phyloP scores from a whole-genome alignment of 2,797 vertebrate genomes.

The Enteromius afrohamiltoni region DNA sequence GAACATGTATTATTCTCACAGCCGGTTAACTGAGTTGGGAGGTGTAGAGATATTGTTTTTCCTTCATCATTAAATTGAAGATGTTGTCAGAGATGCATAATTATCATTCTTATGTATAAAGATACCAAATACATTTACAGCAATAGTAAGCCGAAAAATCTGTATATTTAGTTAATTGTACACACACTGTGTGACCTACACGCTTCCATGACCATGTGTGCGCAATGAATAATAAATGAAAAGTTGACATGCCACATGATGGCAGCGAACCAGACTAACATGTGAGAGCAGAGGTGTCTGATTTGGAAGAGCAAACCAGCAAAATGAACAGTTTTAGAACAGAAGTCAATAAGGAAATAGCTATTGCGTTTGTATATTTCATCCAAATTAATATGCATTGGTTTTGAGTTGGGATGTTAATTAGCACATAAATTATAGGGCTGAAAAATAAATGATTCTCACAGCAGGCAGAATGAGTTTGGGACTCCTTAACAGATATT shows the following conservation, averaged over 20 bases:
- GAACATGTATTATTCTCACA: background rate
- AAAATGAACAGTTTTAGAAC: background rate
- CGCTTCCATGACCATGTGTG: background rate
- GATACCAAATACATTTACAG: background rate
- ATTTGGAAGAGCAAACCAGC: background rate
- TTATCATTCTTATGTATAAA: background rate
- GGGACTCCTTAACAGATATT: background rate
- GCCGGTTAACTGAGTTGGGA: too few relatives aligned
- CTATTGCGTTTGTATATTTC: background rate
- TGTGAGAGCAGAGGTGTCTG: background rate
- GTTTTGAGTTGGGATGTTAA: constrained; percentile 4
- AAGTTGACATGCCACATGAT: background rate
- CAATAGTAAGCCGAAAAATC: background rate
- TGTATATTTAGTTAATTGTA: background rate
- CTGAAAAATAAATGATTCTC: constrained; percentile 20
- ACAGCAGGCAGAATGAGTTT: constrained; percentile 9
- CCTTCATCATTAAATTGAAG: background rate
- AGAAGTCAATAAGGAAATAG: constrained; percentile 1
- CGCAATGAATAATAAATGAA: constrained; percentile 33
- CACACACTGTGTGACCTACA: constrained; percentile 10
- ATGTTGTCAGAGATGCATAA: background rate
- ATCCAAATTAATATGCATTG: constrained; percentile 26
- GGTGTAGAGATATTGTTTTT: background rate
- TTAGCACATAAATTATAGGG: background rate
- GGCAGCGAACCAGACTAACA: background rate